These are phyloP conservation scores for Drosophila nr. medialis DNA, from an alignment of 2,888 invertebrate species.

Conservation along the genomic window DNA sequence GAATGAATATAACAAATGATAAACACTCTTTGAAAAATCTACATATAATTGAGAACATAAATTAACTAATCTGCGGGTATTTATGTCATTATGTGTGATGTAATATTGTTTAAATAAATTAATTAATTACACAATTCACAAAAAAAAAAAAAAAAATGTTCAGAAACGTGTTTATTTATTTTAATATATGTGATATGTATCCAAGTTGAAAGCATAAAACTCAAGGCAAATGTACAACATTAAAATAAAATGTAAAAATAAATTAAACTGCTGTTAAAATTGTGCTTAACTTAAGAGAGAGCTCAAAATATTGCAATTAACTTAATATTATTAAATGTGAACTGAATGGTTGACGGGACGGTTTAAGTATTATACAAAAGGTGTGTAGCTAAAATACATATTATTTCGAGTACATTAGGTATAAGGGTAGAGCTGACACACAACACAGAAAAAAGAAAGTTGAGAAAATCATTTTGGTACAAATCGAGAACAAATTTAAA, in stretches of 20 bases:
- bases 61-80: not conserved
- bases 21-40: not conserved
- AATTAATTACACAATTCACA: conserved; percentile 10
- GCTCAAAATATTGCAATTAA: conserved; percentile 39
- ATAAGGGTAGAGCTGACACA: conserved; percentile 29
- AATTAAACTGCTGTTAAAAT: conserved; percentile 40
- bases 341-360: conserved; percentile 46
- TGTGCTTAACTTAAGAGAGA: conserved; percentile 20
- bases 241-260: conserved; percentile 46
- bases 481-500: conserved; percentile 14
- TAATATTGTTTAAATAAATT: conserved; percentile 19
- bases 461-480: conserved; percentile 10
- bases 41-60: not conserved
- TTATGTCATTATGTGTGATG: not conserved
- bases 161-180: conserved; percentile 64
- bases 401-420: conserved; percentile 48
- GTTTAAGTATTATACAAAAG: conserved; percentile 60
- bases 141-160: conserved; percentile 50
- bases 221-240: conserved; percentile 46
- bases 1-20: not conserved
- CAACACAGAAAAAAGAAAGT: conserved; percentile 29
- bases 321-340: conserved; percentile 38
- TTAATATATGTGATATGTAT: conserved; percentile 65
- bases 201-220: conserved; percentile 32
- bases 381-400: conserved; percentile 14